phyloP scores from a whole-genome alignment of 2,797 vertebrate species.

The Spea hammondii region DNA sequence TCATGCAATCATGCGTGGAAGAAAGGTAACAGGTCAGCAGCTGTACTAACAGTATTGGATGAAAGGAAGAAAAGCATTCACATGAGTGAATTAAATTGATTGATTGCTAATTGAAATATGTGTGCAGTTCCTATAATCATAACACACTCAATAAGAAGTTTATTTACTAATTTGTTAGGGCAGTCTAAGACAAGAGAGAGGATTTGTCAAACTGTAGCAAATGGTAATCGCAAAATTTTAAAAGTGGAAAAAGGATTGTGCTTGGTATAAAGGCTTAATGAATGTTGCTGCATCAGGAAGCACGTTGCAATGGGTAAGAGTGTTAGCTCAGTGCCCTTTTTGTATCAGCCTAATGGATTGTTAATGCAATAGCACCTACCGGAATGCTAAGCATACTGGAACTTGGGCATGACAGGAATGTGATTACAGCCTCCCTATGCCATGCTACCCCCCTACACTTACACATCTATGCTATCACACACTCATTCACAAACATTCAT shows the following conservation, averaged over 20 bases:
- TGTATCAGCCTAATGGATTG: background rate
- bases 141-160: slow-evolving; percentile 23
- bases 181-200: background rate
- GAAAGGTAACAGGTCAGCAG: slow-evolving; percentile 26
- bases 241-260: background rate
- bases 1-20: slow-evolving; percentile 38
- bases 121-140: slow-evolving; percentile 23
- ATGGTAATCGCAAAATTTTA: background rate
- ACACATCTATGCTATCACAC: too few relatives aligned
- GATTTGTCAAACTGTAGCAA: slow-evolving; percentile 15
- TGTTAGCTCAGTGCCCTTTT: background rate
- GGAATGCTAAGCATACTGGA: background rate
- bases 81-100: slow-evolving; percentile 27
- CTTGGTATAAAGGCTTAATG: background rate
- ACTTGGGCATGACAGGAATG: too few relatives aligned
- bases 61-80: slow-evolving; percentile 29
- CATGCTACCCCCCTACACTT: too few relatives aligned
- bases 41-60: background rate
- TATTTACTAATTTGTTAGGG: slow-evolving; percentile 1
- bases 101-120: slow-evolving; percentile 43
- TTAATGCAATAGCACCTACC: background rate
- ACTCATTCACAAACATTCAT: too few relatives aligned
- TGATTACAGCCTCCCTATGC: too few relatives aligned
- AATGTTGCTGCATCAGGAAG: background rate
- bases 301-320: background rate